These are phyloP conservation scores for Sebastes diaconus DNA, from an alignment of 2,797 vertebrate genomes.

Conservation along the genomic window DNA sequence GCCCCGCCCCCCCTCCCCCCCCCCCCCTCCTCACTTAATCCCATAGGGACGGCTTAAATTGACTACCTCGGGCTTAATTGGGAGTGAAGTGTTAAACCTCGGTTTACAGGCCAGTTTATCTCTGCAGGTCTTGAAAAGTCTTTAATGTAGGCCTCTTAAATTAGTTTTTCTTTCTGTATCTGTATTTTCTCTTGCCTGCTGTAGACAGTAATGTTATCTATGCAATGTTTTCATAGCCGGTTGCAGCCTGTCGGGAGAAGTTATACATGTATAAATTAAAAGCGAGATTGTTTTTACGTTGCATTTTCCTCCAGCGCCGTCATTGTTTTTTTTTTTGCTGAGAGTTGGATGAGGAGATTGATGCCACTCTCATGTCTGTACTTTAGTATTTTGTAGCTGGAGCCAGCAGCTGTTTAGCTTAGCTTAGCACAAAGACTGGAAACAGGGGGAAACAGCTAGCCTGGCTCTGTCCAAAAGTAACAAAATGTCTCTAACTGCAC, in stretches of 20 bases:
- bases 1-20: too few relatives aligned
- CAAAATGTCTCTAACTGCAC: neutral
- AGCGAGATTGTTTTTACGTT: neutral
- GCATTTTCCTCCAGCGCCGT: neutral
- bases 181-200: neutral
- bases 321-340: too few relatives aligned
- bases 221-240: neutral
- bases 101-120: neutral
- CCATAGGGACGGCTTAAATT: slow-evolving; percentile 38
- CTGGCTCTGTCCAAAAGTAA: neutral
- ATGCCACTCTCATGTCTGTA: neutral
- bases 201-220: neutral
- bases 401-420: neutral
- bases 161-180: neutral
- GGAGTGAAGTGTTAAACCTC: slow-evolving; percentile 40
- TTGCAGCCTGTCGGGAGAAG: neutral
- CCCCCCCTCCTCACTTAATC: slow-evolving; percentile 8
- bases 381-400: neutral
- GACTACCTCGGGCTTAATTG: slow-evolving; percentile 44
- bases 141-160: neutral
- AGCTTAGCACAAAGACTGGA: neutral
- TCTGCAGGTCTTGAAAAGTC: neutral
- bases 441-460: neutral
- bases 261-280: neutral
- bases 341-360: too few relatives aligned